Evolutionary conservation across 2,888 invertebrate species (phyloP).

Genomic region (Invenusta paracnida): DNA sequence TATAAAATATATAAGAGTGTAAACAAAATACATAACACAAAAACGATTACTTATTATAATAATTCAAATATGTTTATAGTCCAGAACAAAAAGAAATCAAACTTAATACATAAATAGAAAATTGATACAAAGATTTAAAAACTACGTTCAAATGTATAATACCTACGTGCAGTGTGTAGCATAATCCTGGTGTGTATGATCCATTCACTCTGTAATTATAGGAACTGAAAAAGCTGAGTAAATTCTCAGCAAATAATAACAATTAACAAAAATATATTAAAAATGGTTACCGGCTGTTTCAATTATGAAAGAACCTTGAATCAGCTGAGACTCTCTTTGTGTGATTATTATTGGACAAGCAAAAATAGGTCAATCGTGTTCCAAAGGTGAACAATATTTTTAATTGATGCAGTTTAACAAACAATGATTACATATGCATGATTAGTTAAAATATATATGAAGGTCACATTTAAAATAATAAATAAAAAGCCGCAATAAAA

Average conservation of each 20-base stretch:
- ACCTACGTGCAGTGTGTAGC: background rate
- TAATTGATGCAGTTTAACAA: too few species aligned
- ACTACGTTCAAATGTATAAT: background rate
- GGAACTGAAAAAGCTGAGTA: background rate
- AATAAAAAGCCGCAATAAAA: too few species aligned
- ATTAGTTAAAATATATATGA: too few species aligned
- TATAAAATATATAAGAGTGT: background rate
- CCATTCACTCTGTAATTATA: background rate
- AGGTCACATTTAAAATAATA: too few species aligned
- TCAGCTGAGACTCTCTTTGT: background rate
- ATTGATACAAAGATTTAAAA: background rate
- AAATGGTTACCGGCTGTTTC: background rate
- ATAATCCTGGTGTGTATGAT: background rate
- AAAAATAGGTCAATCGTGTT: background rate
- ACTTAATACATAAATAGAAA: too few species aligned
- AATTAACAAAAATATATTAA: background rate
- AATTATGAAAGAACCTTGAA: background rate
- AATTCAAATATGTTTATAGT: too few species aligned
- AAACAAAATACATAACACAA: too few species aligned
- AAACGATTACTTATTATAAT: too few species aligned
- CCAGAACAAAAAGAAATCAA: too few species aligned
- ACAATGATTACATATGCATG: too few species aligned
- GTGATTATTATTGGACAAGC: background rate
- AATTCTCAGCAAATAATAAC: background rate
- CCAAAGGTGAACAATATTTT: too few species aligned